Evolutionary conservation across 2,797 vertebrate species (phyloP), one percentile per base, ranked within the genome.

Genomic region (Pseudomugil gertrudae): DNA sequence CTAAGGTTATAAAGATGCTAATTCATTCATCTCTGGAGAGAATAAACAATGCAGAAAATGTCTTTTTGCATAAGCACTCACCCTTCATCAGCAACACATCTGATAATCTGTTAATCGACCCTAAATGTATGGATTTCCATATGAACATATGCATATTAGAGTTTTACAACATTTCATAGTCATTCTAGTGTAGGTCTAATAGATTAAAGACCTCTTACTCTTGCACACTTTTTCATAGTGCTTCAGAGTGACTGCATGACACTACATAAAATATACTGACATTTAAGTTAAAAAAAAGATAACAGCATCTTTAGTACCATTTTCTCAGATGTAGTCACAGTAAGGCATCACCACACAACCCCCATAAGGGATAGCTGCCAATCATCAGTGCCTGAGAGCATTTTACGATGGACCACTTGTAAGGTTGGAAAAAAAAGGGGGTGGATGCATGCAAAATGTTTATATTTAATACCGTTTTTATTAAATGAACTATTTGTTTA

Each of bases 321-420:
- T 69, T 80, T 73, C 67, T 67, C 32, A 36, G 57, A 64, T 47
- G 35, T 62, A 62, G 55, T 36, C 38, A 61, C 65, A 57, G 30
- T 73, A 70, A 19, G 1, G n/a, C 40, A 72, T 65, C 66, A 64
- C 52, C 66, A 48, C 47, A 54, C 66, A 47, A 23, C 74, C 72
- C 54, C 74, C 65, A 47, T 55, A 66, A 68, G 85, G 83, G 87
- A 52, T 62, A 78, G 60, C 85, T 89, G 88, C 43, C 88, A 89
- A 73, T 88, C 88, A 88, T 72, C 63, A 62, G 74, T 55, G 66
- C 72, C 77, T 74, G 50, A 76, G 65, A 72, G 78, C 76, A 66
- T 79, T 81, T 83, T 77, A 69, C 74, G 70, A 63, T 50, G 66
- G 72, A 62, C 54, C 45, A 69, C 62, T 78, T 69, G 35, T 71